These are phyloP conservation scores for Pyrocephalus nanus DNA, from an alignment of 2,797 vertebrate species.

Conservation along the genomic window DNA sequence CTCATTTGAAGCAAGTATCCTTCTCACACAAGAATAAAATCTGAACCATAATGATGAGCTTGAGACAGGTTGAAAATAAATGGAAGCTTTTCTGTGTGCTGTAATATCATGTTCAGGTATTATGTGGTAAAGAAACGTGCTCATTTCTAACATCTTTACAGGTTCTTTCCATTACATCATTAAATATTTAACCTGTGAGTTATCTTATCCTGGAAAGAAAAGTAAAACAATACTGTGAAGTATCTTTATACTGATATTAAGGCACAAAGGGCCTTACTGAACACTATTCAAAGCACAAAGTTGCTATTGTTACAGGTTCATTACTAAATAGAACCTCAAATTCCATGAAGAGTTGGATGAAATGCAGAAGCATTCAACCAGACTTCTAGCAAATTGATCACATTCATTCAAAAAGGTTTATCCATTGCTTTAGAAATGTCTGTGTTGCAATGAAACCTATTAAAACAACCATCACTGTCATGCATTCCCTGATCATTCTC, in stretches of 20 bases:
- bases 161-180: slow-evolving; percentile 49
- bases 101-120: slow-evolving; percentile 22
- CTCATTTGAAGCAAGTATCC: neutral
- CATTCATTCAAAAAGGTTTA: neutral
- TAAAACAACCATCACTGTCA: neutral
- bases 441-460: neutral
- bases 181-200: slow-evolving; percentile 53
- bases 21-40: neutral
- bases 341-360: neutral
- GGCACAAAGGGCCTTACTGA: slow-evolving; percentile 34
- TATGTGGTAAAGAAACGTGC: neutral
- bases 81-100: neutral
- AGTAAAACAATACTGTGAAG: slow-evolving; percentile 56
- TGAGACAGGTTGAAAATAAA: neutral
- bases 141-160: slow-evolving; percentile 28
- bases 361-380: neutral
- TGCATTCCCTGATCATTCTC: neutral
- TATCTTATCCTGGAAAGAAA: slow-evolving; percentile 41
- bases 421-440: neutral
- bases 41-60: neutral
- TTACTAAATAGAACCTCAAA: slow-evolving; percentile 4
- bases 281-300: neutral
- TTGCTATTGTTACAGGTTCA: slow-evolving; percentile 7
- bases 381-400: neutral
- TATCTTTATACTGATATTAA: slow-evolving; percentile 42